Conservation (phyloP, 2,113 vertebrate genomes). For the Lepus europaeus region DNA sequence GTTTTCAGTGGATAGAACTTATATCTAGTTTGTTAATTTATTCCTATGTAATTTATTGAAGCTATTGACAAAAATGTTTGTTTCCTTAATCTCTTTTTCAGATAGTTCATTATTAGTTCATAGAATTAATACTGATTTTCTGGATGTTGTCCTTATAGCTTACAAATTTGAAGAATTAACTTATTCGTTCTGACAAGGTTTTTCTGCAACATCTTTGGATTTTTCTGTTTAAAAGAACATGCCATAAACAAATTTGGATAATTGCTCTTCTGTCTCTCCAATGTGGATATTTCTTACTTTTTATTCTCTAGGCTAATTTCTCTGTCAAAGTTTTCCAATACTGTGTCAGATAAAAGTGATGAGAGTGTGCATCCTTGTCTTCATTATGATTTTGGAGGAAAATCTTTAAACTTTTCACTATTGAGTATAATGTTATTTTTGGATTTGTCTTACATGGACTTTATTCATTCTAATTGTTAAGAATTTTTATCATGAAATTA, state of each 20-base stretch:
- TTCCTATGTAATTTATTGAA: no score
- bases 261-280: neutral
- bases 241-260: neutral
- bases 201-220: neutral
- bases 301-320: neutral
- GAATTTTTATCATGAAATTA: no score
- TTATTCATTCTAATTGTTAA: no score
- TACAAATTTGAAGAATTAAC: neutral
- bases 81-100: neutral
- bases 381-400: neutral
- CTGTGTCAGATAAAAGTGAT: neutral
- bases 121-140: neutral
- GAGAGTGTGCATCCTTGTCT: neutral
- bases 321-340: neutral
- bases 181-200: neutral
- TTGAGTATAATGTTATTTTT: neutral
- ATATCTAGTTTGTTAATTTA: neutral
- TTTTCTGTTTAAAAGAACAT: neutral
- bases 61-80: neutral
- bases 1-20: neutral
- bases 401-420: neutral
- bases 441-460: neutral
- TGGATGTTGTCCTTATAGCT: neutral
- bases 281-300: neutral
- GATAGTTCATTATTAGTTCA: neutral